Conservation (phyloP, 1,140 invertebrate species). For the Aphelenchoides besseyi region DNA sequence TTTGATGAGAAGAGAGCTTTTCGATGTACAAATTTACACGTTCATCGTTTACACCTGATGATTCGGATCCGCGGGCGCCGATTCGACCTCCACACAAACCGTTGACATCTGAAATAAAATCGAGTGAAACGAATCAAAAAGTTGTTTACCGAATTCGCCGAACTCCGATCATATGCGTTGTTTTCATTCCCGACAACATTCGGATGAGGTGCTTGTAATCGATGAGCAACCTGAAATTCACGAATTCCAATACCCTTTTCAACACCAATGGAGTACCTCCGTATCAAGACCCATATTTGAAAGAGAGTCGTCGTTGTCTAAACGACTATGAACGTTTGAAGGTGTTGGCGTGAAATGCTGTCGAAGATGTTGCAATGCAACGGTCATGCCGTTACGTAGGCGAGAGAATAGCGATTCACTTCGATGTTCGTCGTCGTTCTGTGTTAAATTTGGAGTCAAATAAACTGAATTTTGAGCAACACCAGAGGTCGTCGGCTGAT, state of each 20-base stretch:
- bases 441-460: background rate
- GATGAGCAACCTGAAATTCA: background rate
- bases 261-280: background rate
- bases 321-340: constrained; percentile 13
- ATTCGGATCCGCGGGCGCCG: background rate
- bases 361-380: background rate
- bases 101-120: background rate
- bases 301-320: constrained; percentile 21
- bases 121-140: background rate
- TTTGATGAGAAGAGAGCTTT: background rate
- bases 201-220: background rate
- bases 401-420: background rate
- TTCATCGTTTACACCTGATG: background rate
- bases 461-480: background rate
- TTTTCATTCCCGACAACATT: background rate
- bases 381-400: background rate
- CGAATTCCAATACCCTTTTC: background rate
- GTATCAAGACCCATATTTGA: background rate
- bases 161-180: background rate
- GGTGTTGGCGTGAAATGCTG: background rate
- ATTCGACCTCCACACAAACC: background rate
- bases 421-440: background rate
- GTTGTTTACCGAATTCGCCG: background rate
- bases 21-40: background rate
- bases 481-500: background rate